phyloP scores from a whole-genome alignment of 2,113 vertebrate species.

The Pterocles gutturalis region DNA sequence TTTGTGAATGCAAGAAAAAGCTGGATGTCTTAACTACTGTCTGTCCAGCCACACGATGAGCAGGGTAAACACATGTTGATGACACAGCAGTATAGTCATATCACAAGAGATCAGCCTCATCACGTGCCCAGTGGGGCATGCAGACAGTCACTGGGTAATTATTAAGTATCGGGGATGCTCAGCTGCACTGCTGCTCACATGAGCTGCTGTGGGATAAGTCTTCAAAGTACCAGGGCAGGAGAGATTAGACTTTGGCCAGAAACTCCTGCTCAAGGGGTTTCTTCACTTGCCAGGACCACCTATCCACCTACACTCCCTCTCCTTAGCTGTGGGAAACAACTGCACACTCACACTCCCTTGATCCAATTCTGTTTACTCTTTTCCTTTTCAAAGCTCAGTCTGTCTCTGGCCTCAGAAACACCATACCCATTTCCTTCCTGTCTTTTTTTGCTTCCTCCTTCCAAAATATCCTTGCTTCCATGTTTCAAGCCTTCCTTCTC shows the following conservation, averaged over 20 bases:
- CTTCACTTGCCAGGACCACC: background rate
- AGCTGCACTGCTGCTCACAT: background rate
- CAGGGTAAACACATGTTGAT: slow-evolving; percentile 22
- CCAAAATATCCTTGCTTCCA: background rate
- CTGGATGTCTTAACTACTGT: background rate
- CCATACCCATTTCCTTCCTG: background rate
- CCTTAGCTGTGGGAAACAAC: background rate
- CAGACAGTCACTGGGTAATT: background rate
- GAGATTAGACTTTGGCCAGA: background rate
- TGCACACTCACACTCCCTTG: background rate
- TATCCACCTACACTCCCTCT: background rate
- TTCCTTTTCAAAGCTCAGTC: background rate
- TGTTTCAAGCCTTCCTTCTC: background rate
- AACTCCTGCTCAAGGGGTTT: background rate
- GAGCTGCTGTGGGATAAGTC: background rate
- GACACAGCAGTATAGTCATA: background rate
- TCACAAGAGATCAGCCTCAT: slow-evolving; percentile 39
- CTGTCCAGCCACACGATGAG: background rate
- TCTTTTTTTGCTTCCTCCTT: background rate
- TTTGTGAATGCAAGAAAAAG: background rate
- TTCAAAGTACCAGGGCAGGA: background rate
- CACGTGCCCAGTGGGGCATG: background rate
- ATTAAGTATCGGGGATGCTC: background rate
- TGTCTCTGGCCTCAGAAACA: background rate
- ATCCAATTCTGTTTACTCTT: background rate